Conservation (phyloP, 2,113 vertebrate species). For the Spilogale gracilis region DNA sequence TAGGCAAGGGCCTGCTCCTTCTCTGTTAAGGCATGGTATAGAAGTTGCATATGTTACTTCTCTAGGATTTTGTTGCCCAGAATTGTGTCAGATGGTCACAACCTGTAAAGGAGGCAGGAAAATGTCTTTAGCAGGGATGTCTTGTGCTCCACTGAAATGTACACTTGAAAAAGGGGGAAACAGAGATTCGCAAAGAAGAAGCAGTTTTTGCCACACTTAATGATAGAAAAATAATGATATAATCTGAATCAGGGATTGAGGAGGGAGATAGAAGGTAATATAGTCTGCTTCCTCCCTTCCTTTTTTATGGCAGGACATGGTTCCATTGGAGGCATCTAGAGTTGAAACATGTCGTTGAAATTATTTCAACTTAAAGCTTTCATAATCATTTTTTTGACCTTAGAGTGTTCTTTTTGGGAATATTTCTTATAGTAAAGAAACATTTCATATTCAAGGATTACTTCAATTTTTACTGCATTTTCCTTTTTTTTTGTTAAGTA, state of each 20-base stretch:
- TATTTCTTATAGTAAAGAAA: not conserved
- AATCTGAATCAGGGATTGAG: not conserved
- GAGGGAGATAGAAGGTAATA: not conserved
- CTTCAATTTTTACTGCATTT: conserved; percentile 10
- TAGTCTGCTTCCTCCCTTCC: not conserved
- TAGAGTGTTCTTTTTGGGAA: not conserved
- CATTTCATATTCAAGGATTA: not conserved
- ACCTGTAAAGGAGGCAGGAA: not conserved
- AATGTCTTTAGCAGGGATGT: not conserved
- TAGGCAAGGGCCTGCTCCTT: not conserved
- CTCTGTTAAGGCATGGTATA: not conserved
- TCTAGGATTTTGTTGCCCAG: not conserved
- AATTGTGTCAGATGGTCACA: not conserved
- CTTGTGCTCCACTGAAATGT: not conserved
- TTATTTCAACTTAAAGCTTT: not conserved
- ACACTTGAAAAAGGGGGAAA: not conserved
- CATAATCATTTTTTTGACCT: not conserved
- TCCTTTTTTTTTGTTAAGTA: not conserved
- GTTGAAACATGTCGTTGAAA: conserved; percentile 1
- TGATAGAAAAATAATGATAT: not conserved
- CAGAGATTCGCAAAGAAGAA: not conserved
- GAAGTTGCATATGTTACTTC: not conserved
- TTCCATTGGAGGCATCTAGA: not conserved
- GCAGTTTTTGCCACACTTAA: not conserved
- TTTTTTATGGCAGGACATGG: not conserved